phyloP scores from a whole-genome alignment of 2,113 vertebrate species.

The Ochotona princeps region DNA sequence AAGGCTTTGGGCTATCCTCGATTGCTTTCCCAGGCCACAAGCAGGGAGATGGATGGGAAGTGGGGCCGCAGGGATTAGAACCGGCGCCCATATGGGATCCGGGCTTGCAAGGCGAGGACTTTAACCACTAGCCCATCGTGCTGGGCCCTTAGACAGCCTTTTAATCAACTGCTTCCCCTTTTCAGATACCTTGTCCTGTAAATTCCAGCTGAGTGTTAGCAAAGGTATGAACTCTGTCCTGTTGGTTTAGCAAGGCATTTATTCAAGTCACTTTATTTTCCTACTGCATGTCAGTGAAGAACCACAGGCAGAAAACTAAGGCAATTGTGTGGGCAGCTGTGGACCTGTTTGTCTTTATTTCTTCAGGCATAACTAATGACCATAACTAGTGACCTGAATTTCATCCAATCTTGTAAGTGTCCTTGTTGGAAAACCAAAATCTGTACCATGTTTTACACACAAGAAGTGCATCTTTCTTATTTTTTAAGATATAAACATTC shows the following conservation, averaged over 20 bases:
- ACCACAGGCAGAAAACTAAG: neutral
- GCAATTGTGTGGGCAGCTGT: neutral
- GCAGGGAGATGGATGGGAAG: too few relatives aligned
- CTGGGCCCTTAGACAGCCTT: neutral
- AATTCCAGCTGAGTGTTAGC: neutral
- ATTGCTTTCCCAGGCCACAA: too few relatives aligned
- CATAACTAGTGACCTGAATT: neutral
- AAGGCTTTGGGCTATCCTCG: too few relatives aligned
- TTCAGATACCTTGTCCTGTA: neutral
- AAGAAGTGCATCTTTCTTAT: neutral
- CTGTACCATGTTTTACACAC: neutral
- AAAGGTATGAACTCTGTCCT: neutral
- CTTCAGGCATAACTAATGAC: too few relatives aligned
- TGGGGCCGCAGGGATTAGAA: too few relatives aligned
- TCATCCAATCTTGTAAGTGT: neutral
- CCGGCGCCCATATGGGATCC: too few relatives aligned
- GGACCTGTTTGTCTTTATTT: neutral
- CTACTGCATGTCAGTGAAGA: neutral
- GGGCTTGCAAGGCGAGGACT: too few relatives aligned
- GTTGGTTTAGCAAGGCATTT: neutral
- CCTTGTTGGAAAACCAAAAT: neutral
- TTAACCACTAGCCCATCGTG: too few relatives aligned
- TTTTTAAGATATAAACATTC: constrained; percentile 1
- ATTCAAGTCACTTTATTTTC: neutral
- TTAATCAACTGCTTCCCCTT: neutral